Percentiles rank a stretch among this genome's conserved stretches.
Evolutionary conservation across 2,888 invertebrate genomes (phyloP).

Genomic region (Dusona sp.): DNA sequence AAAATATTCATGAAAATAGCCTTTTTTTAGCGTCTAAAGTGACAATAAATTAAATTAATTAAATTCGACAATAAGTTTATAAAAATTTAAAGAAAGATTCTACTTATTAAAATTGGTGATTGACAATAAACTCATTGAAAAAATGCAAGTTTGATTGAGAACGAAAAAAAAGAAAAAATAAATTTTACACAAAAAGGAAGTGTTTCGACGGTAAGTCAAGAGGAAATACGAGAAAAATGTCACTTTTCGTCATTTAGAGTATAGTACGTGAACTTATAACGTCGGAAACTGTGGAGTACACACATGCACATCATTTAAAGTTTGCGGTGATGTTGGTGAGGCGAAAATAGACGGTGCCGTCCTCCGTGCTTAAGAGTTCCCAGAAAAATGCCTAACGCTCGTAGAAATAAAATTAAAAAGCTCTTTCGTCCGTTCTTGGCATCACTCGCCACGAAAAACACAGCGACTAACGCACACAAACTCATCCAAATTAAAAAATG

Average conservation of each 20-base stretch:
- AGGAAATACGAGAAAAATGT: not conserved
- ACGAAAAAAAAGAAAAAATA: not conserved
- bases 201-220: not conserved
- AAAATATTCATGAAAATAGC: no score
- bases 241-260: conserved; percentile 9
- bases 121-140: no score
- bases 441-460: conserved; percentile 43
- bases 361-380: conserved; percentile 75
- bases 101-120: no score
- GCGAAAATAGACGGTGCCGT: conserved; percentile 71
- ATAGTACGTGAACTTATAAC: not conserved
- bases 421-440: conserved; percentile 51
- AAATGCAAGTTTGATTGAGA: not conserved
- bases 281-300: not conserved
- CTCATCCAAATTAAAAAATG: conserved; percentile 6
- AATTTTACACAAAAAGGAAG: not conserved
- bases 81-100: no score
- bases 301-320: conserved; percentile 72
- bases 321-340: conserved; percentile 69
- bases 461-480: conserved; percentile 12
- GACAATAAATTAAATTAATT: no score
- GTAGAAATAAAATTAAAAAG: conserved; percentile 73
- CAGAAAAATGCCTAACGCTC: conserved; percentile 79
- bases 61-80: no score
- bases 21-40: no score